A percentile compares a stretch with the other conserved stretches of the same genome.
phyloP scores from a whole-genome alignment of 2,888 invertebrate genomes.

The Chymomyza caudatula region DNA sequence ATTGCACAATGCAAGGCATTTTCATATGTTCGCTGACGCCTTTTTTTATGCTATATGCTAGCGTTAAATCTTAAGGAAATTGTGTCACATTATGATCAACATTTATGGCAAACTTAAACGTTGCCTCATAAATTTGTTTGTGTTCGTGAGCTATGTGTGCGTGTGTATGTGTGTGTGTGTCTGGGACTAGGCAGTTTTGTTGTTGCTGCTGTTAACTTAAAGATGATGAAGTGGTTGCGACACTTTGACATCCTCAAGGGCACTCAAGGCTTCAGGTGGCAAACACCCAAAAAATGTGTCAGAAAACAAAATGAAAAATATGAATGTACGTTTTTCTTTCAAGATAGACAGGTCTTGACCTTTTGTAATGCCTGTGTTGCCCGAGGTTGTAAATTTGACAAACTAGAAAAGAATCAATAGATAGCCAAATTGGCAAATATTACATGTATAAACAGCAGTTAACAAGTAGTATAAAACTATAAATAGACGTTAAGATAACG shows the following conservation, averaged over 20 bases:
- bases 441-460: background rate
- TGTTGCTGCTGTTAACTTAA: background rate
- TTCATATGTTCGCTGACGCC: background rate
- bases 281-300: background rate
- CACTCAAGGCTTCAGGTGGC: constrained; percentile 28
- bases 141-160: background rate
- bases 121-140: constrained; percentile 55
- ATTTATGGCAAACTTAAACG: constrained; percentile 62
- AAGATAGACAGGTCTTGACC: background rate
- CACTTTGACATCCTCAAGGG: constrained; percentile 53
- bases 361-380: background rate
- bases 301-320: background rate
- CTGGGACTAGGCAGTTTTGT: background rate
- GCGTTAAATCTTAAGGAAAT: constrained; percentile 68
- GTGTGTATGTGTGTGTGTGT: background rate
- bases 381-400: background rate
- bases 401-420: background rate
- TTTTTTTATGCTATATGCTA: constrained; percentile 11
- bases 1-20: constrained; percentile 35
- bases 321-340: background rate
- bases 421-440: background rate
- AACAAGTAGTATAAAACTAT: background rate
- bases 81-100: constrained; percentile 71
- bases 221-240: constrained; percentile 61
- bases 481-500: background rate